Percentiles rank a stretch among this genome's conserved stretches.
Evolutionary conservation across 2,797 vertebrate genomes (phyloP).

Genomic region (Spea hammondii): DNA sequence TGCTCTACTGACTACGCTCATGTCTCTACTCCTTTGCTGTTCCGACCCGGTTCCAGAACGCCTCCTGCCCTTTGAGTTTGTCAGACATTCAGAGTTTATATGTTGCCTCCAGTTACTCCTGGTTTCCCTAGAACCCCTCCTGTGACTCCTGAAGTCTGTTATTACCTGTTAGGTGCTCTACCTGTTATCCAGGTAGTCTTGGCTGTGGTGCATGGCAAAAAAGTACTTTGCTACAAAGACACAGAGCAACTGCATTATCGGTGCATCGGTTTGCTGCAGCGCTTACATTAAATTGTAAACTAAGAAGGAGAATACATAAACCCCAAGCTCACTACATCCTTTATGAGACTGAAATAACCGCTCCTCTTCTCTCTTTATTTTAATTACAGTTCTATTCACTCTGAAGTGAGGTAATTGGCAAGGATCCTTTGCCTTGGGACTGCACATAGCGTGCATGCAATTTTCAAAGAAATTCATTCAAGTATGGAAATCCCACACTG

Average conservation of each 20-base stretch:
- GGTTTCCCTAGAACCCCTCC: not conserved
- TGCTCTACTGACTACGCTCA: no score
- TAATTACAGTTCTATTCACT: conserved; percentile 34
- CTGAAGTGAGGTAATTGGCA: conserved; percentile 24
- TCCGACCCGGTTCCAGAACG: no score
- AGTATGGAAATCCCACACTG: conserved; percentile 26
- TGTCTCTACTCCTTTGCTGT: no score
- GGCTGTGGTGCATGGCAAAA: no score
- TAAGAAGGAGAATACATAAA: conserved; percentile 18
- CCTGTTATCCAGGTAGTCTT: no score
- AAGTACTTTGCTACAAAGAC: no score
- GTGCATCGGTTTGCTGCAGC: not conserved
- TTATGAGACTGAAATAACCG: not conserved
- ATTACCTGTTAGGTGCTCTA: not conserved
- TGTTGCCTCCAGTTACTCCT: not conserved
- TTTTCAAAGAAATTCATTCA: conserved; percentile 41
- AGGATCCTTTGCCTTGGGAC: conserved; percentile 21
- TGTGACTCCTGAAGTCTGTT: not conserved
- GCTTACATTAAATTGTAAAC: conserved; percentile 16
- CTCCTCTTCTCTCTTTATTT: conserved; percentile 36
- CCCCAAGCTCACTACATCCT: not conserved
- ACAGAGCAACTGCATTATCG: not conserved
- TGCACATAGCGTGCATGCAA: conserved; percentile 22
- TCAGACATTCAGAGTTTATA: no score
- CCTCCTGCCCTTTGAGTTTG: no score